A percentile compares a stretch with the other conserved stretches of the same genome.
Conservation (phyloP, 2,888 invertebrate species). For the Drosophila paramelanica region DNA sequence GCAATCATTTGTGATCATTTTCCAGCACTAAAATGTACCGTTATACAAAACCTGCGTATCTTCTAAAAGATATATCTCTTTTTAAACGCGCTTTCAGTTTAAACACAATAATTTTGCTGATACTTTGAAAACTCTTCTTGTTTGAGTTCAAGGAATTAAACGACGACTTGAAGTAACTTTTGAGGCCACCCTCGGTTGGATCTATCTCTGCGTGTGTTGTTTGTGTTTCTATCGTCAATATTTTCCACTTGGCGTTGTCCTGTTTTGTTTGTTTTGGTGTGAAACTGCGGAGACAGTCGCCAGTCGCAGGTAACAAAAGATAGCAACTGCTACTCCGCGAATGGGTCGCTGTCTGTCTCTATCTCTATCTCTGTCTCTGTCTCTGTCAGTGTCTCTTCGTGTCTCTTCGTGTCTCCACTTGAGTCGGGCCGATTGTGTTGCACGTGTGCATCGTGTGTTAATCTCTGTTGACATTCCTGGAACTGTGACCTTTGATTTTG, state of each 20-base stretch:
- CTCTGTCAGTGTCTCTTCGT: background rate
- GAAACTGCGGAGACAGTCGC: slow-evolving; percentile 45
- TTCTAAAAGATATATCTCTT: too few relatives aligned
- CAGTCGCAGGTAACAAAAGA: slow-evolving; percentile 55
- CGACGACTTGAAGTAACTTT: background rate
- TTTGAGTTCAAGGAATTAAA: too few relatives aligned
- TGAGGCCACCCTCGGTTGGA: slow-evolving; percentile 18
- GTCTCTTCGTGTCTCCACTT: slow-evolving; percentile 53
- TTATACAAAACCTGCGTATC: too few relatives aligned
- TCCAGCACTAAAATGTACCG: too few relatives aligned
- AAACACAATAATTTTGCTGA: too few relatives aligned
- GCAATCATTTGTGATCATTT: too few relatives aligned
- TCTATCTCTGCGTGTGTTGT: slow-evolving; percentile 17
- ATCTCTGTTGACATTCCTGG: slow-evolving; percentile 83
- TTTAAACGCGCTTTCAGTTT: too few relatives aligned
- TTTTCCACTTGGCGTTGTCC: slow-evolving; percentile 61
- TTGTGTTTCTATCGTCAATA: slow-evolving; percentile 42
- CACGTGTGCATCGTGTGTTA: slow-evolving; percentile 83
- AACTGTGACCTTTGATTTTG: slow-evolving; percentile 76
- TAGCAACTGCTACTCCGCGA: slow-evolving; percentile 10
- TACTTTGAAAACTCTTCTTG: too few relatives aligned
- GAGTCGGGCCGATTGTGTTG: slow-evolving; percentile 57
- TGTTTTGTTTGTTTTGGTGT: slow-evolving; percentile 72
- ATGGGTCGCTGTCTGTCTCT: slow-evolving; percentile 22
- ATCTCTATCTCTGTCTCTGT: slow-evolving; percentile 8